Conservation (phyloP, 2,888 invertebrate genomes). For the Caenorhabditis sp. region DNA sequence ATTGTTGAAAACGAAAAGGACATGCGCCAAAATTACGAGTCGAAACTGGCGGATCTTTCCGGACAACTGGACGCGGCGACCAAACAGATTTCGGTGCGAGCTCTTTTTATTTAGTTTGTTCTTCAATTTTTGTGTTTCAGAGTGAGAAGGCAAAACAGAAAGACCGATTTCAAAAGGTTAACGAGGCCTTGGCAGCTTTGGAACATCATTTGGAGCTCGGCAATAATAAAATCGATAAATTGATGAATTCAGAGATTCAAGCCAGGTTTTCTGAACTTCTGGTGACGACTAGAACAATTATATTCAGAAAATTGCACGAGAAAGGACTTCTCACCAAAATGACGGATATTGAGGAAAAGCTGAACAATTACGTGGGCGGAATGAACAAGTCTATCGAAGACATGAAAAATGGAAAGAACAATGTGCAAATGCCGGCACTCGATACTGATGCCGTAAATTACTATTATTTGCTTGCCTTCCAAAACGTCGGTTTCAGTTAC, state of each 20-base stretch:
- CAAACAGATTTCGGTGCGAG: slow-evolving; percentile 54
- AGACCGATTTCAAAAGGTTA: slow-evolving; percentile 76
- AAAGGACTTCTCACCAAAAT: slow-evolving; percentile 76
- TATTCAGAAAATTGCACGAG: slow-evolving; percentile 75
- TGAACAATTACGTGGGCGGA: slow-evolving; percentile 69
- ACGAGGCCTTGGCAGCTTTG: slow-evolving; percentile 76
- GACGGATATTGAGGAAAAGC: slow-evolving; percentile 72
- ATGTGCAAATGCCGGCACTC: slow-evolving; percentile 71
- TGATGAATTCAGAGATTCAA: slow-evolving; percentile 66
- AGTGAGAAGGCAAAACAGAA: slow-evolving; percentile 74
- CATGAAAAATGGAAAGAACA: slow-evolving; percentile 70
- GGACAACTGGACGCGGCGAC: slow-evolving; percentile 68
- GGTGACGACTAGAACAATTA: not conserved
- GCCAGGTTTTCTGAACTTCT: slow-evolving; percentile 38
- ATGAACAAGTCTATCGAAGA: slow-evolving; percentile 77
- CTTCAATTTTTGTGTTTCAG: slow-evolving; percentile 25
- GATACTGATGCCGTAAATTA: slow-evolving; percentile 75
- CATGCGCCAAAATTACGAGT: slow-evolving; percentile 61
- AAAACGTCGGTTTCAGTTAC: slow-evolving; percentile 64
- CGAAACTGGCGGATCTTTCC: slow-evolving; percentile 53
- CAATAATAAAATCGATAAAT: slow-evolving; percentile 76
- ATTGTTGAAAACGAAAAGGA: slow-evolving; percentile 69
- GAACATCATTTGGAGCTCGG: slow-evolving; percentile 77
- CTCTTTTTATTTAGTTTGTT: not conserved
- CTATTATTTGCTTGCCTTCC: not conserved